A percentile compares a stretch with the other conserved stretches of the same genome.
Conservation (phyloP, 2,113 vertebrate genomes). For the Platichthys flesus region DNA sequence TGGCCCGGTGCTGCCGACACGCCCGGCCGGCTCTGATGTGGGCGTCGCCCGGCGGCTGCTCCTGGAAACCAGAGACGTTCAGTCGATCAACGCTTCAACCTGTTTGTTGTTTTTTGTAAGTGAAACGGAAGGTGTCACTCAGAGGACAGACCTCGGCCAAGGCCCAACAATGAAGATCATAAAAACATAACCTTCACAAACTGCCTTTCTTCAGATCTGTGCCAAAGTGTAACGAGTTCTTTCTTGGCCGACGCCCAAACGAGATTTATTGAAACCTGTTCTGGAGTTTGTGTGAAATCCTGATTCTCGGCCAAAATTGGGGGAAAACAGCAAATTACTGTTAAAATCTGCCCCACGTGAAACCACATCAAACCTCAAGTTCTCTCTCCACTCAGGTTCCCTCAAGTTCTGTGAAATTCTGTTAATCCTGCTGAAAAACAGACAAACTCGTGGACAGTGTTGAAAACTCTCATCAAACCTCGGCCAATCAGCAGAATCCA, state of each 20-base stretch:
- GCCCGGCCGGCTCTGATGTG: conserved; percentile 34
- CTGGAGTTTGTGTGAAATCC: too few relatives aligned
- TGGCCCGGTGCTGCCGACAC: conserved; percentile 38
- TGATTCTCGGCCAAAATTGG: too few relatives aligned
- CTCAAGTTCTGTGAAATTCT: too few relatives aligned
- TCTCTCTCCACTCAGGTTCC: too few relatives aligned
- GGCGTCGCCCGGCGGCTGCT: not conserved
- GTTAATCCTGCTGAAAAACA: too few relatives aligned
- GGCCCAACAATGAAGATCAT: not conserved
- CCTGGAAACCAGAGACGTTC: not conserved
- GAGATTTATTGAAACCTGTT: too few relatives aligned
- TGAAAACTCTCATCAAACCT: not conserved
- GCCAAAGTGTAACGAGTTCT: not conserved
- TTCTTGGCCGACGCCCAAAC: too few relatives aligned
- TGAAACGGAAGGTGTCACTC: not conserved
- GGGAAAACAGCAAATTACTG: too few relatives aligned
- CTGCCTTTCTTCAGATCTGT: not conserved
- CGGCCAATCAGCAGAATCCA: not conserved
- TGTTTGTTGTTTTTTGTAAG: not conserved
- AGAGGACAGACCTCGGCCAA: conserved; percentile 8
- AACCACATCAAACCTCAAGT: too few relatives aligned
- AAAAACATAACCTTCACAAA: not conserved
- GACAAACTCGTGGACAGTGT: too few relatives aligned
- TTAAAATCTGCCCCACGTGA: too few relatives aligned
- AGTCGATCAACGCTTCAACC: not conserved